Evolutionary conservation across 1,140 invertebrate species (phyloP).

Genomic region (Meloidogyne floridensis): DNA sequence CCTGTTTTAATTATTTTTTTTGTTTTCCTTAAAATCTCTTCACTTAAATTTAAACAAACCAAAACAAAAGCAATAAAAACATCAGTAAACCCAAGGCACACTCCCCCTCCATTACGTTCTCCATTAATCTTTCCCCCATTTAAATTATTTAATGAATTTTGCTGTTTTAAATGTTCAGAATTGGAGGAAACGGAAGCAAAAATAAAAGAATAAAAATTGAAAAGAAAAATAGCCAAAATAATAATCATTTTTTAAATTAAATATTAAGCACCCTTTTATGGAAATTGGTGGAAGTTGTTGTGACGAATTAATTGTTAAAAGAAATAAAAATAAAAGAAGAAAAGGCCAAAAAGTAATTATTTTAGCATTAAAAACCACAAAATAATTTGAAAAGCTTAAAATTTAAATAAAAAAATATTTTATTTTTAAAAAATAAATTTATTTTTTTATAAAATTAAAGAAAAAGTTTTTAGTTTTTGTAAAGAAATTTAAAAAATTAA

Average conservation of each 20-base stretch:
- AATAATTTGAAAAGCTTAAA: too few species aligned
- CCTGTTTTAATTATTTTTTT: too few species aligned
- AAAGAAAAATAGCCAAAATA: background rate
- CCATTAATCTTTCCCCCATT: background rate
- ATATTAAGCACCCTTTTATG: too few species aligned
- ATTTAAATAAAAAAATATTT: too few species aligned
- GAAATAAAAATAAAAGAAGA: too few species aligned
- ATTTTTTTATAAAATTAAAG: background rate
- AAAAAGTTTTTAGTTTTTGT: background rate
- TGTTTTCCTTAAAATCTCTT: slow-evolving; percentile 24
- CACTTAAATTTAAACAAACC: slow-evolving; percentile 34
- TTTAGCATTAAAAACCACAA: too few species aligned
- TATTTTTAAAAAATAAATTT: too few species aligned
- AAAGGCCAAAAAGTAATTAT: too few species aligned
- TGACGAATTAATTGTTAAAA: too few species aligned
- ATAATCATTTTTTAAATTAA: background rate
- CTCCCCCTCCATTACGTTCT: background rate
- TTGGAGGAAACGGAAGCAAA: background rate
- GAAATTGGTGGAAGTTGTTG: too few species aligned
- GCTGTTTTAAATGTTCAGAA: background rate
- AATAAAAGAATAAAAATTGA: background rate
- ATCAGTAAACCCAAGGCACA: slow-evolving; percentile 60
- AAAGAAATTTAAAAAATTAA: background rate
- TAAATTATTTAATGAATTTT: background rate
- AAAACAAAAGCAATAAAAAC: slow-evolving; percentile 61